Evolutionary conservation across 2,888 invertebrate species (phyloP).

Genomic region (Diloba caeruleocephala): DNA sequence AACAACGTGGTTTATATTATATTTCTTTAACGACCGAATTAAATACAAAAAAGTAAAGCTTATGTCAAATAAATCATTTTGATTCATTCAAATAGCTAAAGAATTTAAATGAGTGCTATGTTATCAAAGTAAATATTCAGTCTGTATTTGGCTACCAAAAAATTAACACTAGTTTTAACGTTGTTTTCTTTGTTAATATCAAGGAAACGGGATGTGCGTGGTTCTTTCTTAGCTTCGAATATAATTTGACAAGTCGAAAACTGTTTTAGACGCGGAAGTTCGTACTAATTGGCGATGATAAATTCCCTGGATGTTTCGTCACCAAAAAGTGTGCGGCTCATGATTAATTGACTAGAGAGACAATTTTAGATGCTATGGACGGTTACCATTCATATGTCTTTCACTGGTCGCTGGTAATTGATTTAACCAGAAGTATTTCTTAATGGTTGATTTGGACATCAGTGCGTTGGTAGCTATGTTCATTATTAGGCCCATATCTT

Average conservation of each 20-base stretch:
- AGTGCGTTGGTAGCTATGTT: conserved; percentile 12
- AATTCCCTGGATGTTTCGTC: conserved; percentile 69
- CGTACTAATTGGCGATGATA: conserved; percentile 77
- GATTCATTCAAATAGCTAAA: conserved; percentile 33
- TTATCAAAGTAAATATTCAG: conserved; percentile 41
- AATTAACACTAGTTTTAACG: conserved; percentile 21
- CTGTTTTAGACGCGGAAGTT: conserved; percentile 76
- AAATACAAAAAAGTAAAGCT: conserved; percentile 3
- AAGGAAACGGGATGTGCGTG: conserved; percentile 57
- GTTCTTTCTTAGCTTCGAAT: conserved; percentile 61
- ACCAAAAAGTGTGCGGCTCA: conserved; percentile 49
- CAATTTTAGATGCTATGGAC: conserved; percentile 36
- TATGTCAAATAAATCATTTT: conserved; percentile 33
- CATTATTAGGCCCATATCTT: conserved; percentile 26
- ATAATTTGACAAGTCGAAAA: conserved; percentile 64
- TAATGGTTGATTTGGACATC: conserved; percentile 27
- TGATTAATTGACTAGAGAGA: conserved; percentile 44
- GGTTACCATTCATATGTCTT: conserved; percentile 38
- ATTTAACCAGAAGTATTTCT: conserved; percentile 36
- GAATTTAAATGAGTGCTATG: conserved; percentile 45
- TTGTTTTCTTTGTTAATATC: conserved; percentile 55
- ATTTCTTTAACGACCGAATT: background rate
- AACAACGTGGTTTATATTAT: background rate
- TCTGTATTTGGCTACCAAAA: conserved; percentile 37
- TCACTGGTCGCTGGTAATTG: conserved; percentile 34